Evolutionary conservation across 2,888 invertebrate species (phyloP), one percentile per base, ranked within the genome.

Genomic region (Eristalis intricaria): DNA sequence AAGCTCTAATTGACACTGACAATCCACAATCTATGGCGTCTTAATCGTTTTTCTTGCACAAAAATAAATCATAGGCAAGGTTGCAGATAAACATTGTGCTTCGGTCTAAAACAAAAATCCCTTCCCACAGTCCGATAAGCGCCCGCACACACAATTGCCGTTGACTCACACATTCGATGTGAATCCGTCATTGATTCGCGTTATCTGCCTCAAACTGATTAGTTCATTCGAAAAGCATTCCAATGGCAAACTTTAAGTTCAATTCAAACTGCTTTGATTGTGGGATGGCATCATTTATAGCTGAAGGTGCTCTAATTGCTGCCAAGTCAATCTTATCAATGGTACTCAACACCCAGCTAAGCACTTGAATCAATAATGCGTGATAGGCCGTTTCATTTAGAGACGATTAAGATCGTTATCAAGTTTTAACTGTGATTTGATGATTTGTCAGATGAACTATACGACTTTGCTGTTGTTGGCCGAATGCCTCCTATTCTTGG

Each of bases 351-450:
- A 63, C 63, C 63, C 43, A 22, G 43, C 73, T 73, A 73, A 73
- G 63, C 63, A 73, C 63, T 63, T 73, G 63, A 73, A 63, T 73
- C 40, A 73, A 73, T 73, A 61, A 73, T 23, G 13, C 26, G 23
- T 60, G 60, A 60, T 60, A 60, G 26, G 4, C 8, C 60, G 60
- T 60, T 60, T 60, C 26, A 65, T 64, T 65, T 32, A 65, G 64
- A 23, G 29, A 22, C 29, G 74, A 74, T 74, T 74, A 74, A 64
- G 22, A 74, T 74, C 74, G 64, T 74, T 74, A 56, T 73, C 43
- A 56, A 56, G 64, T 35, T 35, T 63, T 63, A 43, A 32, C 56
- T 69, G 56, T 58, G 32, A 58, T 56, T 69, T 38, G 40, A 43
- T 66, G 22, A 50, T 13, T 68, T 50, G 50, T 50, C 23, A 60